Conservation (phyloP, 2,888 invertebrate genomes). For the Lumbricus terrestris region DNA sequence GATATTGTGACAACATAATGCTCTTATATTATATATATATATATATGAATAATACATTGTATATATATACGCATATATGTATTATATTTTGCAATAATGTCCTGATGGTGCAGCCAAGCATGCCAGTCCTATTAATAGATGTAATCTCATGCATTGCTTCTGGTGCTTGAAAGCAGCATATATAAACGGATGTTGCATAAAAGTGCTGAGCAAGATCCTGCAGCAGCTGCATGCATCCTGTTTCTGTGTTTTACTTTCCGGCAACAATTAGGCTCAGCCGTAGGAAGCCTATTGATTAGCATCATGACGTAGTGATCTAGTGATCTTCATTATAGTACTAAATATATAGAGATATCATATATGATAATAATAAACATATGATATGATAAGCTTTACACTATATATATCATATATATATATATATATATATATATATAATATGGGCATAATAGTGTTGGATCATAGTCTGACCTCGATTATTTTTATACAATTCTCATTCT, state of each 20-base stretch:
- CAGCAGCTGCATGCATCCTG: not conserved
- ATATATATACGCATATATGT: too few species aligned
- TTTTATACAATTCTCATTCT: too few species aligned
- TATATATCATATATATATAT: too few species aligned
- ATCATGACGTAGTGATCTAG: not conserved
- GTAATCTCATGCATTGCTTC: not conserved
- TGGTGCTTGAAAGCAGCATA: not conserved
- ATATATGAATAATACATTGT: too few species aligned
- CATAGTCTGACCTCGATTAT: too few species aligned
- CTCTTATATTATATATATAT: not conserved
- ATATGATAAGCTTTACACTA: too few species aligned
- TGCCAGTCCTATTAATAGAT: not conserved
- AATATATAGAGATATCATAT: not conserved
- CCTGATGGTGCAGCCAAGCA: not conserved
- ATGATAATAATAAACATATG: too few species aligned
- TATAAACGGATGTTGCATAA: not conserved
- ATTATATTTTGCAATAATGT: not conserved
- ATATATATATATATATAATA: too few species aligned
- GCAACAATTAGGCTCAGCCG: not conserved
- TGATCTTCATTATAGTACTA: not conserved
- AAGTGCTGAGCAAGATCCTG: not conserved
- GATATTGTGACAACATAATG: not conserved
- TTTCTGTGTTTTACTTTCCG: not conserved
- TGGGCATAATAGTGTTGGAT: too few species aligned
- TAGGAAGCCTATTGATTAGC: not conserved